These are phyloP conservation scores for Leptopilina boulardi DNA, from an alignment of 1,140 invertebrate genomes.

Conservation along the genomic window DNA sequence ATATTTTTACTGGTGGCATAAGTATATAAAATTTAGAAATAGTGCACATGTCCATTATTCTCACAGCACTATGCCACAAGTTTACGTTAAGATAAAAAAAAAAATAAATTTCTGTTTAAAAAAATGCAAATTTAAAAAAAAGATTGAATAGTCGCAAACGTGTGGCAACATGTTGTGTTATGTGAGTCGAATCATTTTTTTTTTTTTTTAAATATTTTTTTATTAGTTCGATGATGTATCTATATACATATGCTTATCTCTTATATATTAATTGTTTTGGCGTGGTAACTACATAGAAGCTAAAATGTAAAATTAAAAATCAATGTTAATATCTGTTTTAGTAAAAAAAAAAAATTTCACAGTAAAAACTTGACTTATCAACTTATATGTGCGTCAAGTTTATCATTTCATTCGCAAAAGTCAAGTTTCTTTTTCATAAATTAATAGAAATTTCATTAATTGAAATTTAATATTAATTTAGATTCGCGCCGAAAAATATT, in stretches of 20 bases:
- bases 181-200: background rate
- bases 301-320: constrained; percentile 63
- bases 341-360: background rate
- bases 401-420: too few species aligned
- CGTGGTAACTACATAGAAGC: constrained; percentile 70
- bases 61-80: too few species aligned
- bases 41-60: too few species aligned
- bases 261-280: constrained; percentile 64
- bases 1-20: too few species aligned
- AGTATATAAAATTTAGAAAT: background rate
- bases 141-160: background rate
- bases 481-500: too few species aligned
- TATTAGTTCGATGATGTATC: constrained; percentile 31
- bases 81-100: too few species aligned
- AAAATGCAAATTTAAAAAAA: background rate
- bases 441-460: too few species aligned
- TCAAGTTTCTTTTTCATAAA: too few species aligned
- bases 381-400: background rate
- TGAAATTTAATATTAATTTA: too few species aligned
- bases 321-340: background rate
- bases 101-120: too few species aligned
- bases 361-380: background rate
- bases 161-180: background rate
- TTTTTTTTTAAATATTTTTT: constrained; percentile 39
- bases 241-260: constrained; percentile 14